Evolutionary conservation across 2,797 vertebrate genomes (phyloP), one percentile per base, ranked within the genome.

Genomic region (Peromyscus attwateri): DNA sequence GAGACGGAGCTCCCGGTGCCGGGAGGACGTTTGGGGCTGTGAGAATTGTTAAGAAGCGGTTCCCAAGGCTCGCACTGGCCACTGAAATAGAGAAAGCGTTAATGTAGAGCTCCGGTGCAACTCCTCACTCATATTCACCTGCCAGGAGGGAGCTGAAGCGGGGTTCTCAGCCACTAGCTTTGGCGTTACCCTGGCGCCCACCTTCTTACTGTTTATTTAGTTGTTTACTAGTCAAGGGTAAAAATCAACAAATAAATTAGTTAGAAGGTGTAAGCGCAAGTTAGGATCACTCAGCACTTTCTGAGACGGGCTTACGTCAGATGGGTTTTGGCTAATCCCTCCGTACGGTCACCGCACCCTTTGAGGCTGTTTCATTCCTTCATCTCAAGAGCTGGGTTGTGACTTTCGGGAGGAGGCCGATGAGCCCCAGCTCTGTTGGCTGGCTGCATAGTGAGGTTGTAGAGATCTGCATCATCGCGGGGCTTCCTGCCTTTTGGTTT

Each of bases 161-260:
- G 23, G 23, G 12, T 57, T 92, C 66, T 60, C 66, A 60, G 43
- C 89, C 34, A 73, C 10, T 3, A 71, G 49, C 11, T 40, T 87
- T 70, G 83, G 43, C 12, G 17, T 87, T 95, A 27, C 66, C 96
- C 93, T 68, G 84, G 88, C 95, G 80, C 66, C 8, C 90, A 79
- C 52, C 37, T 66, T 71, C 52, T 68, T 68, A 40, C 40, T 89
- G 34, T 27, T 87, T 80, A 34, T 6, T 89, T 66, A 17, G 29
- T 91, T 81, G 62, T 79, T 96, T 93, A 34, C 60, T 89, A 40
- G 55, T 73, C 79, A 80, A 75, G 55, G 60, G 29, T 19, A 93
- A 14, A 46, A 77, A 75, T 60, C 52, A 88, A 93, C 29, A 71
- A 73, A 83, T 66, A 92, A 85, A 43, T 87, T 91, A 75, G 34